Conservation (phyloP, 2,113 vertebrate genomes). For the Vicugna pacos region DNA sequence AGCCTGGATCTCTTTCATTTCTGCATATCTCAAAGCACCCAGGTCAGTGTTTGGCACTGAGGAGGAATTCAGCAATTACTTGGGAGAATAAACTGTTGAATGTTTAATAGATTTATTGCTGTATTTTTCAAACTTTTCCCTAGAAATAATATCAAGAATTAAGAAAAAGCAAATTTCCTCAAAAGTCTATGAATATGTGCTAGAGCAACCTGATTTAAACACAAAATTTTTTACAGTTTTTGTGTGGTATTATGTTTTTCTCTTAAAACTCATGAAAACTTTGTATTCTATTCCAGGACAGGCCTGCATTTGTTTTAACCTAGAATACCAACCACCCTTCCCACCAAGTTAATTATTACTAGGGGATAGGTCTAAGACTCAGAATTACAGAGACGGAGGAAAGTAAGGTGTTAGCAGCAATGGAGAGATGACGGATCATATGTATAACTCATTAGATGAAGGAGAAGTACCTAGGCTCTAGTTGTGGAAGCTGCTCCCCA, state of each 20-base stretch:
- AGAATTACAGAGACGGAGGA: neutral
- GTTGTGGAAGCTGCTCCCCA: neutral
- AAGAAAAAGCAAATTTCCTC: neutral
- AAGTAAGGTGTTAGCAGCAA: neutral
- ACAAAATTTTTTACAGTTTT: constrained; percentile 33
- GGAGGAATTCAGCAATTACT: neutral
- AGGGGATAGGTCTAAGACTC: neutral
- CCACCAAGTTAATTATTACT: neutral
- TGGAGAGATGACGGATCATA: neutral
- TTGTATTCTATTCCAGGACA: neutral
- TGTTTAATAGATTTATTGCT: neutral
- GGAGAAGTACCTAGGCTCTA: neutral
- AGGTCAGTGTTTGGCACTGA: neutral
- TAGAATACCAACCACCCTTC: neutral
- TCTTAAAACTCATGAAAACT: constrained; percentile 40
- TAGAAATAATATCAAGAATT: constrained; percentile 7
- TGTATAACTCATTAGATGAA: neutral
- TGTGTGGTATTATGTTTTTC: neutral
- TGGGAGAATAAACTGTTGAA: neutral
- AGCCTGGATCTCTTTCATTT: neutral
- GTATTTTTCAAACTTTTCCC: constrained; percentile 33
- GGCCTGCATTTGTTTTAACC: neutral
- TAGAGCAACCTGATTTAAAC: constrained; percentile 32
- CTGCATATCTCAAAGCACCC: neutral
- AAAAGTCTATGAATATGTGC: neutral